Base-by-base conservation (phyloP, 2,888 invertebrate species). In the Napeogenes inachia region DNA sequence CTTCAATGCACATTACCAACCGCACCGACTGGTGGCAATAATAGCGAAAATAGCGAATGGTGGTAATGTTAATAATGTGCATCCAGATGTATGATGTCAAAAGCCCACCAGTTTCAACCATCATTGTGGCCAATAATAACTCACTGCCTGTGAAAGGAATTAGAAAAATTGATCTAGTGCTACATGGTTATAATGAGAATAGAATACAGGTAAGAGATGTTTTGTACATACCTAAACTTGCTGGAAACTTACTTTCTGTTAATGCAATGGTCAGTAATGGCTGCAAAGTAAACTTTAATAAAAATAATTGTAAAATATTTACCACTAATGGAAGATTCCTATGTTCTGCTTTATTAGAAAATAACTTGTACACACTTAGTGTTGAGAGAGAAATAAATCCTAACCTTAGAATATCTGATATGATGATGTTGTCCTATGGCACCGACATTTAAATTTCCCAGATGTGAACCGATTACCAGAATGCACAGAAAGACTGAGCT, bases 121-220 rank as follows among this genome's bases (percentile, higher is more conserved):
- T 72, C 5, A 68, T 60, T 32, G 66, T 70, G 0, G 64, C 65
- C 2, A 59, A 63, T 56, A 64, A 56, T n/a, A 60, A 62, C 50
- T 66, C 66, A 57, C 53, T 71, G 35, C 0, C 64, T 45, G 66
- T 69, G 2, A 21, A 66, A 55, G 55, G 21, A n/a, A 54, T 55
- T 54, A 60, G 13, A 53, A 61, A 60, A 54, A 57, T 13, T 13
- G 55, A 30, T 13, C 4, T 2, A 38, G 4, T 66, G 21, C 32
- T 12, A 13, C 13, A 55, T 21, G 47, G 33, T 10, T 54, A 64
- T 1, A 63, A 64, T 30, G 30, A 35, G 4, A 32, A 46, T 0
- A 54, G 5, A 35, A 64, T 72, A 12, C 57, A 70, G 47, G 64
- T 74, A 13, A 62, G 57, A 13, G 58, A 72, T 69, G 70, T 72